Evolutionary conservation across 1,140 invertebrate genomes (phyloP), one percentile per base, ranked within the genome.

Genomic region (Oncopodura yosiiana): DNA sequence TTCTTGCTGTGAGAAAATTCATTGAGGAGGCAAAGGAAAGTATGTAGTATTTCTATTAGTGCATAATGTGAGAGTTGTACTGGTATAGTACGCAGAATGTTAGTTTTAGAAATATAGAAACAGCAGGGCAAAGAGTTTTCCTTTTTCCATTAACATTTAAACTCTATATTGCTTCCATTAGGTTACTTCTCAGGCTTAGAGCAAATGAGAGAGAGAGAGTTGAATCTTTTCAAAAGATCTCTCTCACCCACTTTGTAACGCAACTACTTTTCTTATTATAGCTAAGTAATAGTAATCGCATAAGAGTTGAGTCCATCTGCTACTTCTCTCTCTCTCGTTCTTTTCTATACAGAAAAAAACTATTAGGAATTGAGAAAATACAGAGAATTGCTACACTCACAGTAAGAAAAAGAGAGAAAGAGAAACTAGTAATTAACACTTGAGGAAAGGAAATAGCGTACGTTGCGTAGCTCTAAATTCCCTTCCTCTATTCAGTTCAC

Each of bases 361-460:
- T 39, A 16, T 9, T 16, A 44, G 42, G 3, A 27, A 23, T 24
- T 9, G 5, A 23, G 21, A 32, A 21, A 30, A 14, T 18, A 30
- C 4, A 14, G 3, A 27, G 32, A 48, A 34, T 14, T 29, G 42
- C 9, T 8, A 3, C 12, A 24, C 5, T 8, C 3, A 24, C 24
- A 8, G 6, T 12, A 27, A 34, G 30, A 32, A 19, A 21, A 24
- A 24, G 43, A 6, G 23, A 23, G 23, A 24, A 45, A 21, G 23
- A 45, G 4, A 26, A 42, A 21, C 23, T 45, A 32, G 55, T 57
- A 57, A 57, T 57, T 57, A 57, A 51, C 55, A 57, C 55, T 51
- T 46, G 19, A n/a, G n/a, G n/a, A n/a, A 49, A 57, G 55, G 51
- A 57, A 57, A 44, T 57, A 30, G 27, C 41, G 24, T 43, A 8